Conservation (phyloP, 2,797 vertebrate genomes). For the Malacoraja senta region DNA sequence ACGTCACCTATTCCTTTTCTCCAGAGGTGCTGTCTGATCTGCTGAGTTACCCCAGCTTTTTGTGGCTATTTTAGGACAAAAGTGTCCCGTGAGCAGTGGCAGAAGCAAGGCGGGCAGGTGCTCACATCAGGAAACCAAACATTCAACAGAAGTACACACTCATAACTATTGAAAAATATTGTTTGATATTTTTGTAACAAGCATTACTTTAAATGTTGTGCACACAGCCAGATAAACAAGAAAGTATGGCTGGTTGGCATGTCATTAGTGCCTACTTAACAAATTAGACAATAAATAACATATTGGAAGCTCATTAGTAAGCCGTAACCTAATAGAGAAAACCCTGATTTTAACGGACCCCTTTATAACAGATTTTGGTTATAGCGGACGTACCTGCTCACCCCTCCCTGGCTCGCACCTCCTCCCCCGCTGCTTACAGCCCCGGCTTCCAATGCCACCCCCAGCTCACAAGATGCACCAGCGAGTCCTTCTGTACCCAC, state of each 20-base stretch:
- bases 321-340: neutral
- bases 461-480: no score
- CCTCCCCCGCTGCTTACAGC: no score
- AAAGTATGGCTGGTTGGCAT: neutral
- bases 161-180: neutral
- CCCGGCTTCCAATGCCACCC: no score
- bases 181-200: neutral
- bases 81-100: neutral
- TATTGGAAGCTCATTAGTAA: neutral
- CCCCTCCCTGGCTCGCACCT: no score
- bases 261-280: neutral
- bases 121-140: neutral
- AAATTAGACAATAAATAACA: neutral
- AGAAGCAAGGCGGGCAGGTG: neutral
- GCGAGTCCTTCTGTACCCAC: no score
- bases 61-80: neutral
- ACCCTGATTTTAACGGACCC: no score
- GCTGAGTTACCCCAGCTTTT: no score
- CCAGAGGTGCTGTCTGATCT: no score
- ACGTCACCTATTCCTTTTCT: no score
- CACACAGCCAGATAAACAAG: neutral
- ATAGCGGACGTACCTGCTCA: no score
- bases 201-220: neutral
- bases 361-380: no score
- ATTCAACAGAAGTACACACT: neutral